Evolutionary conservation across 1,140 invertebrate species (phyloP).

Genomic region (Drosophila pallidifrons): DNA sequence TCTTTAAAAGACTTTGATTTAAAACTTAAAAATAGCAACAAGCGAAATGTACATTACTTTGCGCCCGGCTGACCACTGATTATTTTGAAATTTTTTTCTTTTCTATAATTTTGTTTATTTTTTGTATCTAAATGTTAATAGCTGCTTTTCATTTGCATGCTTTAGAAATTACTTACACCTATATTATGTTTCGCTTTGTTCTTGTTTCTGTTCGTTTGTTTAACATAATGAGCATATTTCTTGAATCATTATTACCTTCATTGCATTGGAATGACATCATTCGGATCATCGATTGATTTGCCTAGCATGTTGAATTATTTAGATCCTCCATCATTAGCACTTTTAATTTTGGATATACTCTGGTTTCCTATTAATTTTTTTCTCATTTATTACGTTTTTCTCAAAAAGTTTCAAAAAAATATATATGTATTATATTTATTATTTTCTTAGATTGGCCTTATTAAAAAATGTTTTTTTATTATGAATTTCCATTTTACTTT

Average conservation of each 20-base stretch:
- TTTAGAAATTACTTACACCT: constrained; percentile 44
- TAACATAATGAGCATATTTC: constrained; percentile 77
- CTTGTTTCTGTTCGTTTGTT: constrained; percentile 44
- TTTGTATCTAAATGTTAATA: constrained; percentile 64
- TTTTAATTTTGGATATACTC: constrained; percentile 8
- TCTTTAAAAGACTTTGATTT: constrained; percentile 84
- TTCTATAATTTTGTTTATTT: constrained; percentile 31
- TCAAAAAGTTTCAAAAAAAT: constrained; percentile 84
- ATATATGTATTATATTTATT: constrained; percentile 72
- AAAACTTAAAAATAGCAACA: constrained; percentile 84
- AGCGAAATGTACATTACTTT: constrained; percentile 81
- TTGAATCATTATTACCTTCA: constrained; percentile 43
- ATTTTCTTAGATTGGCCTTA: constrained; percentile 79
- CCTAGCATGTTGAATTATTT: constrained; percentile 18
- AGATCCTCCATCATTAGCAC: constrained; percentile 13
- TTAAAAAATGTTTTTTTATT: constrained; percentile 69
- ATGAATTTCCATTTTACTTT: constrained; percentile 22
- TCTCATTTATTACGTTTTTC: constrained; percentile 49
- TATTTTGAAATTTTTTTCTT: constrained; percentile 33
- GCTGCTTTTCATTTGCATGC: constrained; percentile 38
- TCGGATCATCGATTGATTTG: constrained; percentile 9
- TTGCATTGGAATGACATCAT: constrained; percentile 15
- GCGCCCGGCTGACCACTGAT: constrained; percentile 37
- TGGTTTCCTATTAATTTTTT: constrained; percentile 44
- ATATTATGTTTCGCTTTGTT: constrained; percentile 29